Percentiles rank a stretch among this genome's conserved stretches.
Evolutionary conservation across 2,888 invertebrate species (phyloP).

Genomic region (Caenorhabditis uteleia): DNA sequence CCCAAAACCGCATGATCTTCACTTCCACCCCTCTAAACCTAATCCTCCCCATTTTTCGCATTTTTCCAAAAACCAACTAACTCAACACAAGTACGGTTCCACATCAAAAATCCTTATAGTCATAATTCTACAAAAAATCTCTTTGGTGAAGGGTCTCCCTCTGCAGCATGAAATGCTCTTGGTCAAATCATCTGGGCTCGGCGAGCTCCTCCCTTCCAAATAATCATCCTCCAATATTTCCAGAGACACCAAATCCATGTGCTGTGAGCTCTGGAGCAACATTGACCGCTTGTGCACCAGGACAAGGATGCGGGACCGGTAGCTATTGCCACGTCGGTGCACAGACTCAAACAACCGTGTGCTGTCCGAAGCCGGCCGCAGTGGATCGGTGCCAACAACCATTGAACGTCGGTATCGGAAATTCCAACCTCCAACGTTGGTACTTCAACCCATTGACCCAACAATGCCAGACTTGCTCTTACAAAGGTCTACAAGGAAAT

Average conservation of each 20-base stretch:
- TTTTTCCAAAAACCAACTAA: too few relatives aligned
- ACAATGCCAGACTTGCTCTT: slow-evolving; percentile 63
- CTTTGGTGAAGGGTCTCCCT: not conserved
- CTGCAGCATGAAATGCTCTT: not conserved
- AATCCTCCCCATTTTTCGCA: too few relatives aligned
- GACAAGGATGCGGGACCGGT: slow-evolving; percentile 45
- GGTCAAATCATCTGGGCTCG: not conserved
- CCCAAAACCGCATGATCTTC: too few relatives aligned
- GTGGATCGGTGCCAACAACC: slow-evolving; percentile 68
- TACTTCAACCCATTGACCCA: slow-evolving; percentile 65
- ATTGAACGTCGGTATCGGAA: slow-evolving; percentile 65
- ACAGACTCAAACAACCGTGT: slow-evolving; percentile 64
- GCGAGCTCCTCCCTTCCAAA: not conserved
- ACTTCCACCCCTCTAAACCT: too few relatives aligned
- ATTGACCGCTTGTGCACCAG: slow-evolving; percentile 43
- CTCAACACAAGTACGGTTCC: too few relatives aligned
- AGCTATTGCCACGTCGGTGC: slow-evolving; percentile 68
- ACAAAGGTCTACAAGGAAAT: slow-evolving; percentile 60
- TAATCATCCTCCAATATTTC: too few relatives aligned
- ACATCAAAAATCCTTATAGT: too few relatives aligned
- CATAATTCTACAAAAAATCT: not conserved
- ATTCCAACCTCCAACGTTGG: slow-evolving; percentile 66
- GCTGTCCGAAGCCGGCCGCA: slow-evolving; percentile 68
- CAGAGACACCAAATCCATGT: slow-evolving; percentile 69
- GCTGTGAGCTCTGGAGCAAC: slow-evolving; percentile 48